phyloP scores from a whole-genome alignment of 2,797 vertebrate species.

The Sebastiscus tertius region DNA sequence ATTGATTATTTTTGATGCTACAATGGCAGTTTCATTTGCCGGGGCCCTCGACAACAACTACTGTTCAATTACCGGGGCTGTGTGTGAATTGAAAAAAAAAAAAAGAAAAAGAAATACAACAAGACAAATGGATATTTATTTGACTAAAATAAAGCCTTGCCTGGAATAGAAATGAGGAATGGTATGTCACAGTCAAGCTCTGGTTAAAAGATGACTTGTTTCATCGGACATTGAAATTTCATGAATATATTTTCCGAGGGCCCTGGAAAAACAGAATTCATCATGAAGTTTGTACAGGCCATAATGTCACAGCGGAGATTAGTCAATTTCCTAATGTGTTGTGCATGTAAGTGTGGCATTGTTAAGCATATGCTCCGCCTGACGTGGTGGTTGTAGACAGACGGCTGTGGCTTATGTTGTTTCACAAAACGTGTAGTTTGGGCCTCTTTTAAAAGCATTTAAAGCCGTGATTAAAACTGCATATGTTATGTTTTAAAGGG shows the following conservation, averaged over 20 bases:
- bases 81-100: constrained; percentile 49
- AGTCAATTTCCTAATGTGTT: constrained; percentile 80
- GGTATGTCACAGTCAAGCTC: constrained; percentile 78
- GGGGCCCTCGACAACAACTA: constrained; percentile 73
- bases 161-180: constrained; percentile 82
- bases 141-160: constrained; percentile 83
- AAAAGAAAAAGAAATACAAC: constrained; percentile 41
- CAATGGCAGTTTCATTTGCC: constrained; percentile 85
- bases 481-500: neutral
- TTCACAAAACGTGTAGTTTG: neutral
- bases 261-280: constrained; percentile 79
- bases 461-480: constrained; percentile 1
- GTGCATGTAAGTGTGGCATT: constrained; percentile 61
- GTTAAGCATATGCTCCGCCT: constrained; percentile 53
- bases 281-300: constrained; percentile 81
- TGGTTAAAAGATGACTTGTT: constrained; percentile 86
- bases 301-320: constrained; percentile 82
- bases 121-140: constrained; percentile 86
- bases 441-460: neutral
- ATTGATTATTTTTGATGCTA: constrained; percentile 87
- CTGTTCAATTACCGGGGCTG: constrained; percentile 81
- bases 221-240: constrained; percentile 87
- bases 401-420: neutral
- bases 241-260: constrained; percentile 87
- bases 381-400: constrained; percentile 29